Percentiles rank a stretch among this genome's conserved stretches.
phyloP scores from a whole-genome alignment of 2,113 vertebrate genomes.

The Amblyopsis rosae region DNA sequence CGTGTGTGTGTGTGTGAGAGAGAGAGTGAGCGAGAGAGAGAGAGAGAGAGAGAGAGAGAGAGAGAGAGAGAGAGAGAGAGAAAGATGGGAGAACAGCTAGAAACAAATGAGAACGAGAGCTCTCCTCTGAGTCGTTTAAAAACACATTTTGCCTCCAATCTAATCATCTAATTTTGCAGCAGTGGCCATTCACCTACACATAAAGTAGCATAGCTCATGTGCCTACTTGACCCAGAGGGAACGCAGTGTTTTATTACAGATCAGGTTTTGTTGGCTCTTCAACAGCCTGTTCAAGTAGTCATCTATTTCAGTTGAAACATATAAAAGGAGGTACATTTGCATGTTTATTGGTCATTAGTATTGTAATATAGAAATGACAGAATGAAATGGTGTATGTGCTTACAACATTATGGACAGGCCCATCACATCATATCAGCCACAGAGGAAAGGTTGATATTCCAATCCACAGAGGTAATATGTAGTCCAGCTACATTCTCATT shows the following conservation, averaged over 20 bases:
- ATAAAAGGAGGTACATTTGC: conserved; percentile 14
- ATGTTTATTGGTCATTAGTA: conserved; percentile 24
- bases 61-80: conserved; percentile 13
- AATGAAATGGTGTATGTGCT: background rate
- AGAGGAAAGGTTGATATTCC: background rate
- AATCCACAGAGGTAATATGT: background rate
- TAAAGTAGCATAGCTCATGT: conserved; percentile 50
- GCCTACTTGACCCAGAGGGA: conserved; percentile 55
- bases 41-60: background rate
- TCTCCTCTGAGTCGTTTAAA: conserved; percentile 64
- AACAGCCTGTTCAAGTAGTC: conserved; percentile 42
- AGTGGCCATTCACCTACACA: conserved; percentile 54
- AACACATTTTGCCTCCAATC: conserved; percentile 58
- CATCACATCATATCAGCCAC: no score
- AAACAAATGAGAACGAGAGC: conserved; percentile 61
- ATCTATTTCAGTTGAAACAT: conserved; percentile 24
- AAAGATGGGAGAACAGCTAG: background rate
- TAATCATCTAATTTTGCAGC: conserved; percentile 65
- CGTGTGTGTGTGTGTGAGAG: conserved; percentile 18
- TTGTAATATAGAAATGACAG: background rate
- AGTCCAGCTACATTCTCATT: conserved; percentile 44
- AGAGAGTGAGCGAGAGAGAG: background rate
- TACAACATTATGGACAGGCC: no score
- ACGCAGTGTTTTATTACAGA: conserved; percentile 66
- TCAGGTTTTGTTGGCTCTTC: conserved; percentile 48